phyloP scores from a whole-genome alignment of 1,140 invertebrate species.

The Drosophila lacertosa region DNA sequence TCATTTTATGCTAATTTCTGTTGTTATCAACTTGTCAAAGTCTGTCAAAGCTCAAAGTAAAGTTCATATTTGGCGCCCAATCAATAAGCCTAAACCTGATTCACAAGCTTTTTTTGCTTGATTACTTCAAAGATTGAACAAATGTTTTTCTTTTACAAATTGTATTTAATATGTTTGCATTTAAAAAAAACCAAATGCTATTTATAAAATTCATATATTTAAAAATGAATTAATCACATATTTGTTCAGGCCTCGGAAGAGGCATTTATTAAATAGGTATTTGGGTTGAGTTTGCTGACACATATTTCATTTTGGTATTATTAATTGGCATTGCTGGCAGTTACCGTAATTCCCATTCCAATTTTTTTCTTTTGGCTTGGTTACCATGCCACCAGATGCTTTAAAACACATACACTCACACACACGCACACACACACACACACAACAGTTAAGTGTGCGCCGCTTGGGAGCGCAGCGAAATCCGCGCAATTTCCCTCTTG shows the following conservation, averaged over 20 bases:
- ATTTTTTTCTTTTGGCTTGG: constrained; percentile 6
- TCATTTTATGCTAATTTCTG: constrained; percentile 1
- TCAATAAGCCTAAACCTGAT: not conserved
- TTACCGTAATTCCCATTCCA: constrained; percentile 7
- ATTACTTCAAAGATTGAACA: not conserved
- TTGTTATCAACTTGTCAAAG: not conserved
- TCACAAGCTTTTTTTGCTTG: not conserved
- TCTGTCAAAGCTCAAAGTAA: too few species aligned
- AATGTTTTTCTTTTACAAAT: not conserved
- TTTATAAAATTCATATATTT: not conserved
- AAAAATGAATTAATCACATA: constrained; percentile 22
- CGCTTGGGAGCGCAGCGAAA: constrained; percentile 64
- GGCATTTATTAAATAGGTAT: constrained; percentile 8
- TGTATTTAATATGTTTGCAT: not conserved
- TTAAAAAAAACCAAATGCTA: not conserved
- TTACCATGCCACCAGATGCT: constrained; percentile 25
- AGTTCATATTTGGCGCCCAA: not conserved
- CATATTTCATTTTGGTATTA: constrained; percentile 53
- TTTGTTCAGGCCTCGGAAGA: constrained; percentile 6
- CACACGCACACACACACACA: constrained; percentile 20
- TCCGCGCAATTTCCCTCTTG: constrained; percentile 69
- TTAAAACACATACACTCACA: constrained; percentile 29
- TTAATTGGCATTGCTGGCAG: constrained; percentile 58
- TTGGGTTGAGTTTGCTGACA: constrained; percentile 45
- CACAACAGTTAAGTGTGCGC: constrained; percentile 60